Base-by-base conservation (phyloP, 2,113 vertebrate genomes). In the Aspidoscelis tigris region DNA sequence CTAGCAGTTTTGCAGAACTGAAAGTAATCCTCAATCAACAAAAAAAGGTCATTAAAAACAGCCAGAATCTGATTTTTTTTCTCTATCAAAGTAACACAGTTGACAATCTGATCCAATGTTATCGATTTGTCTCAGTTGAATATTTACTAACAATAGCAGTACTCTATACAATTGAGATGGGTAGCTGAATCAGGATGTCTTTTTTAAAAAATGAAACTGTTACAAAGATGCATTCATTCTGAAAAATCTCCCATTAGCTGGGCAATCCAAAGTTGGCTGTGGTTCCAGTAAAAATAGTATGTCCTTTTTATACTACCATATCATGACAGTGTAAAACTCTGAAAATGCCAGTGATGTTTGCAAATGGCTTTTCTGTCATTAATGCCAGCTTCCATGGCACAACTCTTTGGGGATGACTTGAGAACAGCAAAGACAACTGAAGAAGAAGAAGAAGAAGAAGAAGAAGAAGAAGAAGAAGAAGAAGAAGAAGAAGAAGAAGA, bases 1-100 rank as follows among this genome's bases (percentile, higher is more conserved):
- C 68, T 43, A 86, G 11, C 64, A 86, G 22, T 84, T 89, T 87
- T 4, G 7, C 80, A 69, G n/a, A 18, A 69, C 26, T 84, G 22
- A 70, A 85, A 21, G 76, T 86, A 87, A 85, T 88, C 72, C 66
- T 76, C 80, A 75, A 81, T 76, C 69, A 73, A 44, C 78, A 21
- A 75, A 84, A 33, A 61, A 89, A 83, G 43, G 6, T 70, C 88
- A 68, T n/a, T 33, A 81, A 77, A 61, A 65, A 78, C 66, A 90
- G 87, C 85, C 65, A 73, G 80, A 50, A 41, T 82, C 12, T 41
- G 39, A n/a, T 70, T 73, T 79, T 76, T 3, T 24, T 21, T 44
- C 74, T 41, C 18, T 61, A 61, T 75, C 76, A n/a, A 24, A 65
- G 81, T 44, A 86, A 71, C n/a, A 2, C 65, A 43, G 76, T 26